A percentile compares a stretch with the other conserved stretches of the same genome.
phyloP scores from a whole-genome alignment of 2,113 vertebrate genomes.

The Laticauda colubrina region DNA sequence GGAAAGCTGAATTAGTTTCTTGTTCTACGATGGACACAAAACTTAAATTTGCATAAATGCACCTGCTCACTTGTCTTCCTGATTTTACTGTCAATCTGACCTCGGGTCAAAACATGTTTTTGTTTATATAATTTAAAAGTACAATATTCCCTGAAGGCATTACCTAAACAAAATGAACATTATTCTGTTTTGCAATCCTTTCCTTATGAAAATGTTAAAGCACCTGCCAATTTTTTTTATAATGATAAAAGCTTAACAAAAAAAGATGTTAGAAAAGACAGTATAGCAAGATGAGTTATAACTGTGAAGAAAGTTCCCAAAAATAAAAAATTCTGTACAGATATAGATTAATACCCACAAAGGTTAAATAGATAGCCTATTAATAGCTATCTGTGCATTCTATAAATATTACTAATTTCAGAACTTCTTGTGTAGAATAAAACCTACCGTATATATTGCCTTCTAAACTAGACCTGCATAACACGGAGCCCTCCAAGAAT shows the following conservation, averaged over 20 bases:
- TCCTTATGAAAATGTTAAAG: background rate
- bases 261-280: background rate
- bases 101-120: background rate
- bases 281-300: background rate
- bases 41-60: background rate
- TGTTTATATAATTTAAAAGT: background rate
- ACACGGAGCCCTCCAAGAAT: background rate
- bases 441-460: background rate
- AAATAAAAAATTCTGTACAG: background rate
- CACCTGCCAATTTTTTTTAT: background rate
- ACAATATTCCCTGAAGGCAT: background rate
- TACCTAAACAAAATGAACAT: background rate
- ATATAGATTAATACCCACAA: background rate
- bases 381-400: background rate
- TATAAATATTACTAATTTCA: background rate
- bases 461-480: background rate
- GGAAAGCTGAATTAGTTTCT: background rate
- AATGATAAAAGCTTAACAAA: background rate
- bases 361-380: background rate
- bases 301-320: conserved; percentile 8
- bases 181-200: accelerated
- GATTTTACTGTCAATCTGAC: background rate
- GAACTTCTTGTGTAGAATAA: background rate
- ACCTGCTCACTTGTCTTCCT: background rate
- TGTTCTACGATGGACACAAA: background rate